Evolutionary conservation across 1,140 invertebrate species (phyloP), one percentile per base, ranked within the genome.

Genomic region (Musca vetustissima): DNA sequence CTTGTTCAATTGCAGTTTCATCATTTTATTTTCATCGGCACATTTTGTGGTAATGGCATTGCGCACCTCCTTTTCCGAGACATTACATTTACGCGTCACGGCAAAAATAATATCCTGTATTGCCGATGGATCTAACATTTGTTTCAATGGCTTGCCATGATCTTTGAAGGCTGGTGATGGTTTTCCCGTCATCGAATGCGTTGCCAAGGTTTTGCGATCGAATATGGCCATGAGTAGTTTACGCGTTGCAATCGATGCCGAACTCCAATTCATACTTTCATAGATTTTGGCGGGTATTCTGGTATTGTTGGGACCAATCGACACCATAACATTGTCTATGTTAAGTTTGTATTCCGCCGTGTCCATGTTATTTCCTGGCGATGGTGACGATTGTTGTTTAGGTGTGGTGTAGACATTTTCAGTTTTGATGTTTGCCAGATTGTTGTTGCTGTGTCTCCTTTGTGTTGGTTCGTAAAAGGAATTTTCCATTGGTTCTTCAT

Each of bases 1-100:
- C 59, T 78, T 80, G 4, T 65, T 69, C 49, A 72, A 75, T 57
- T 76, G 73, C 15, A 79, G 73, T 57, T 77, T 81, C 72, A 76
- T 73, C 86, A 88, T 87, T 78, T 88, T 88, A 67, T 86, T 85
- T 76, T 88, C 87, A 66, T 87, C 87, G 4, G 86, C 85, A 71
- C 87, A 88, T 75, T 88, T 88, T 0, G 85, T 85, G n/a, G 86
- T 87, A 19, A 88, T 88, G 11, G 85, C 73, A 71, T 74, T 78
- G 17, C 79, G 77, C 6, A 84, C 83, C 48, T 79, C 74, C 64
- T 81, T 81, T 47, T 80, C 78, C 22, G 75, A 73, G 17, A 83
- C 83, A 57, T 71, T 71, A 66, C 83, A 83, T 66, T 79, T 83
- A 28, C 64, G 74, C 3, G 76, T 76, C 3, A 85, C 82, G 7